Base-by-base conservation (phyloP, 2,797 vertebrate species). In the Sebastes melanostomus region DNA sequence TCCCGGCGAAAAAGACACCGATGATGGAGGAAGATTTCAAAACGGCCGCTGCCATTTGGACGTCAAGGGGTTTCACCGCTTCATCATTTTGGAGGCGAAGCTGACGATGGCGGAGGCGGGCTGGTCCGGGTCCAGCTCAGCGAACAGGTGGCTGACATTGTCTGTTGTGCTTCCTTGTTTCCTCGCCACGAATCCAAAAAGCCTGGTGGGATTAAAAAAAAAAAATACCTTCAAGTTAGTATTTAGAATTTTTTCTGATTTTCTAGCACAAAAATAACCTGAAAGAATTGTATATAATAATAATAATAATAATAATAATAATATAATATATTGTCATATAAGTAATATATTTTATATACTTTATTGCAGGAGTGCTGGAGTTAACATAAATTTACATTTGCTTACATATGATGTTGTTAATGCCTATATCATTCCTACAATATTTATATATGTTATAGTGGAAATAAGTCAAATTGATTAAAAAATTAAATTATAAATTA, bases 111-210 rank as follows among this genome's bases (percentile, higher is more conserved):
- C 97, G 0, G 96, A 94, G 75, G 98, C 98, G 0, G 98, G 98
- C 91, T 99, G 98, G 75, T 97, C 96, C 0, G 96, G 96, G 80
- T 99, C 98, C 82, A 98, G 95, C 94, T 99, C 98, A 0, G 98
- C 98, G n/a, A 99, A 99, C 88, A 99, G 97, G 93, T 99, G 98
- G 92, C 97, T 98, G 82, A 99, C 94, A n/a, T 99, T 99, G 96
- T 99, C 98, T 8, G 98, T 98, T 91, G 96, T 98, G 95, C 98
- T 99, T 92, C 98, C 98, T 95, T 99, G 98, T 92, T 99, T 99
- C 91, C 98, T 94, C 22, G 98, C 98, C 66, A 99, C 97, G 0
- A 99, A 99, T 82, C 98, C 98, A 0, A 99, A 99, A 68, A 99
- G 95, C 93, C 98, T 99, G 85, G 4, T 2, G 27, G 32, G 78